Evolutionary conservation across 2,113 vertebrate genomes (phyloP), one percentile per base, ranked within the genome.

Genomic region (Hippopotamus amphibius): DNA sequence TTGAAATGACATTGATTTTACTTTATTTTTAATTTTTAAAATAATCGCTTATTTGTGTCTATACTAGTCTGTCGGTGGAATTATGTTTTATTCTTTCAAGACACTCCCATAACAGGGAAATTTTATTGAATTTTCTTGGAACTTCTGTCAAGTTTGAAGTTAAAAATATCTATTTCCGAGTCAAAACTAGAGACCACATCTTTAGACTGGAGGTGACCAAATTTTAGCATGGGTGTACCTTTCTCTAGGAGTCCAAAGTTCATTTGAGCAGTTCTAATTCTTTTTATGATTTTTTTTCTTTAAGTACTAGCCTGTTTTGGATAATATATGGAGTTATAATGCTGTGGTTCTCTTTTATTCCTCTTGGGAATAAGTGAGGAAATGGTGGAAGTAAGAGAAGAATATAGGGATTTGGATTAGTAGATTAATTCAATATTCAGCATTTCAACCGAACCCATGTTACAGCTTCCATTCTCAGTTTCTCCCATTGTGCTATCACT

Each of bases 161-260:
- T 86, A 46, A 7, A 87, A 74, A 80, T 77, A 53, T 48, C 77
- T 37, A 57, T 86, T 89, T 92, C 9, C 90, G 41, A 61, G 16
- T 41, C n/a, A 59, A 89, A 77, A 55, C 2, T 11, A 93, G 22
- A 95, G 5, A 50, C 16, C 21, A 88, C 6, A 69, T 68, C 14
- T 65, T 26, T 46, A 68, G 10, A 10, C 4, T 41, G 7, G 0
- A 5, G 43, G 48, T 30, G 13, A 74, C 13, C 7, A 46, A 66
- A 65, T 65, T 74, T 13, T 68, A n/a, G 1, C 37, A 22, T 24
- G 8, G 2, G 0, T 4, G 0, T 33, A 37, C 11, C 14, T 91
- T 88, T 93, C 16, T 69, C 26, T 21, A 71, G 6, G 22, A 53
- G 15, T 65, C 17, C 12, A 88, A 55, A 76, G 12, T 13, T 4